Evolutionary conservation across 2,888 invertebrate species (phyloP).

Genomic region (Eudemis profundana): DNA sequence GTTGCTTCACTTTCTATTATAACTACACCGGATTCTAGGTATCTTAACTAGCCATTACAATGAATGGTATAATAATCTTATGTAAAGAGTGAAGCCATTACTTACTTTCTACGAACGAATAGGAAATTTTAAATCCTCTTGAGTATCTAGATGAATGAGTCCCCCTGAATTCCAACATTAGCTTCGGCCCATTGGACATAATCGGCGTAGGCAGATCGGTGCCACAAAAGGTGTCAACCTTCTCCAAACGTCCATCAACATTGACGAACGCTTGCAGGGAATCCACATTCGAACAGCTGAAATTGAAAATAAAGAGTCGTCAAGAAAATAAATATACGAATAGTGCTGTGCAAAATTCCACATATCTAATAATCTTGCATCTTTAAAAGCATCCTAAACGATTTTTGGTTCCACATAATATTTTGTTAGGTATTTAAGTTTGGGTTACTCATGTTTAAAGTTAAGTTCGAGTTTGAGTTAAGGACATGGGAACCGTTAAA

Average conservation of each 20-base stretch:
- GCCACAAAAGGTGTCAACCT: constrained; percentile 95
- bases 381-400: no score
- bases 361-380: no score
- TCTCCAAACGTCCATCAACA: constrained; percentile 93
- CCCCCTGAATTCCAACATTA: constrained; percentile 94
- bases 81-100: no score
- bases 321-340: not conserved
- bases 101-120: constrained; percentile 96
- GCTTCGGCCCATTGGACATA: constrained; percentile 96
- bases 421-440: no score
- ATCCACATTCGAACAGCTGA: constrained; percentile 91
- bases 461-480: no score
- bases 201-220: constrained; percentile 92
- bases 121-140: constrained; percentile 95
- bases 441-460: no score
- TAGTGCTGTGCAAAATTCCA: not conserved
- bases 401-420: no score
- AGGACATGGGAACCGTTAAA: no score
- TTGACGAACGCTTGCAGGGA: constrained; percentile 93
- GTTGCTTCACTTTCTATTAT: no score
- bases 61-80: no score
- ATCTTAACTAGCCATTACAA: no score
- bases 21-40: no score
- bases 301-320: constrained; percentile 55
- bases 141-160: constrained; percentile 91